Conservation (phyloP, 2,113 vertebrate species). For the Blennius ocellaris region DNA sequence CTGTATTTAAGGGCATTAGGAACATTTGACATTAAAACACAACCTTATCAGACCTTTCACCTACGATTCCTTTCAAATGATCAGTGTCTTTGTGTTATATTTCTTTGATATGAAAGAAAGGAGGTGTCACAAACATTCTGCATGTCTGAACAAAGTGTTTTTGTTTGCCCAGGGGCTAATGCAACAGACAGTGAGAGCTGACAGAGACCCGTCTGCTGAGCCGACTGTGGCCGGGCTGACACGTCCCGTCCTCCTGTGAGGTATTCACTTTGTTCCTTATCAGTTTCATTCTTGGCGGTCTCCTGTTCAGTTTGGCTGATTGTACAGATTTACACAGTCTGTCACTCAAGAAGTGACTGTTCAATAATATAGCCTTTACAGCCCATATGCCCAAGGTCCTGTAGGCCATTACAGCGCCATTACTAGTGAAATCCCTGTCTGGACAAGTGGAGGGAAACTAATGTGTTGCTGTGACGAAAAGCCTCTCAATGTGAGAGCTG, state of each 20-base stretch:
- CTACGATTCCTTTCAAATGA: conserved; percentile 21
- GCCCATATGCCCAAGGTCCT: conserved; percentile 60
- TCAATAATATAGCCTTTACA: conserved; percentile 67
- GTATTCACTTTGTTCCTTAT: conserved; percentile 48
- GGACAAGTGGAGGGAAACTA: conserved; percentile 66
- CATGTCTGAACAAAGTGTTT: conserved; percentile 64
- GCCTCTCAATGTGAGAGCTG: conserved; percentile 46
- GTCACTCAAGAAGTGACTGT: conserved; percentile 60
- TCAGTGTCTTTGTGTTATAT: conserved; percentile 11
- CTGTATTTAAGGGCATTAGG: conserved; percentile 3
- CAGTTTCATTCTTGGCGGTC: conserved; percentile 27
- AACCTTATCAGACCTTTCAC: not conserved
- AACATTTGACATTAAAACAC: conserved; percentile 36
- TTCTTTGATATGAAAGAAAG: conserved; percentile 47
- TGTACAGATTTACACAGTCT: conserved; percentile 58
- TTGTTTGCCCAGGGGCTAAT: conserved; percentile 57
- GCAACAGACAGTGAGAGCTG: conserved; percentile 45
- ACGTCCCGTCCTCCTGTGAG: conserved; percentile 26
- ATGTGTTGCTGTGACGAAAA: conserved; percentile 68
- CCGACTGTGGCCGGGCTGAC: conserved; percentile 47
- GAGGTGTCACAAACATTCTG: conserved; percentile 49
- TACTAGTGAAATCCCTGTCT: conserved; percentile 68
- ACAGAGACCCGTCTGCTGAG: conserved; percentile 57
- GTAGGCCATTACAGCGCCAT: conserved; percentile 66
- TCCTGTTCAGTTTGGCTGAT: conserved; percentile 53